Conservation (phyloP, 2,113 vertebrate genomes). For the Catharus fuscescens region DNA sequence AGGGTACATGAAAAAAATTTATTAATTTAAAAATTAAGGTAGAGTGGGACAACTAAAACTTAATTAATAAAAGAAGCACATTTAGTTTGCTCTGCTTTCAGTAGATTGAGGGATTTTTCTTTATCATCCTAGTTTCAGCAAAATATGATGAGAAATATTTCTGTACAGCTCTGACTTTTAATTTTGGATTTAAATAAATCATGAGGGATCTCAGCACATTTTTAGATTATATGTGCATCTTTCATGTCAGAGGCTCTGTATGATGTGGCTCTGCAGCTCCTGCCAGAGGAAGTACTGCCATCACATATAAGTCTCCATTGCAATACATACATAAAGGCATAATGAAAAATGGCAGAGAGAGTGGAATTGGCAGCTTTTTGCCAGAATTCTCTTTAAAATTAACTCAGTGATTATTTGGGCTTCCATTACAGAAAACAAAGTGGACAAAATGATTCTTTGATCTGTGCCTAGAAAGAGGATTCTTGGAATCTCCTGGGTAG, state of each 20-base stretch:
- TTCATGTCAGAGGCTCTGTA: background rate
- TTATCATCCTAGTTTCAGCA: background rate
- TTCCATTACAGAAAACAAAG: background rate
- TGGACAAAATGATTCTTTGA: background rate
- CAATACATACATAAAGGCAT: background rate
- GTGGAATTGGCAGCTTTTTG: background rate
- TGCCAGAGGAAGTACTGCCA: conserved; percentile 1
- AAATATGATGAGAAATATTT: background rate
- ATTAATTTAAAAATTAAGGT: background rate
- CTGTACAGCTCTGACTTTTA: background rate
- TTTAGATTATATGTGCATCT: conserved; percentile 8
- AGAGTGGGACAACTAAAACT: background rate
- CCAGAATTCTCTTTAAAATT: background rate
- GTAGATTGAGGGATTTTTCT: background rate
- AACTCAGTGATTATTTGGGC: background rate
- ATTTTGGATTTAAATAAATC: conserved; percentile 27
- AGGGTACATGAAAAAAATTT: background rate
- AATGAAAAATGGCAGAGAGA: background rate
- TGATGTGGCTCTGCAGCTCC: background rate
- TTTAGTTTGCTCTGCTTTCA: background rate
- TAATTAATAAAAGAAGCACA: background rate
- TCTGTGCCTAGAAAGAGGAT: background rate
- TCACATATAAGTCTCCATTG: background rate
- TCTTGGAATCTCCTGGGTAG: background rate
- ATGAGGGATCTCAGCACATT: conserved; percentile 2